A percentile compares a stretch with the other conserved stretches of the same genome.
These are phyloP conservation scores for Gallinago paraguaiae DNA, from an alignment of 2,113 vertebrate genomes.

Conservation along the genomic window DNA sequence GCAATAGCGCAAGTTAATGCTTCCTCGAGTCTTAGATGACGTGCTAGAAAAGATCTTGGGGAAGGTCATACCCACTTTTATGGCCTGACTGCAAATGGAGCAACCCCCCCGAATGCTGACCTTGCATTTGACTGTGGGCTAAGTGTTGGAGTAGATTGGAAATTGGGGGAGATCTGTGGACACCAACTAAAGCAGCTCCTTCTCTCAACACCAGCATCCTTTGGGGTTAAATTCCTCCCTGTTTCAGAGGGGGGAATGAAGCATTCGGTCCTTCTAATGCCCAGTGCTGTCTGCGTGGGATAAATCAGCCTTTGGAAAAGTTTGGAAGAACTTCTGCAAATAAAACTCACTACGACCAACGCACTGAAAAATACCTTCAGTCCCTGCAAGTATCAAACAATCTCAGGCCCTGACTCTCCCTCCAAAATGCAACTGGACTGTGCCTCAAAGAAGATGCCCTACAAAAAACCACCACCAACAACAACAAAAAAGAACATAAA, in stretches of 20 bases:
- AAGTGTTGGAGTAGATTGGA: not conserved
- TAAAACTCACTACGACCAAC: not conserved
- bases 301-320: slow-evolving; percentile 2
- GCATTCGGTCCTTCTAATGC: not conserved
- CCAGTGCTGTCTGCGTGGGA: not conserved
- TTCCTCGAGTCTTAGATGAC: slow-evolving; percentile 14
- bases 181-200: not conserved
- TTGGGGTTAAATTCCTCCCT: not conserved
- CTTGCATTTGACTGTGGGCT: slow-evolving; percentile 10
- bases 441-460: not conserved
- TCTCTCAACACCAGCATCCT: not conserved
- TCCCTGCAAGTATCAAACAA: not conserved
- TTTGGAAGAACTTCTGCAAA: slow-evolving; percentile 9
- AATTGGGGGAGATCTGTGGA: not conserved
- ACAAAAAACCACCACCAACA: not conserved
- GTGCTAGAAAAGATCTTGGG: slow-evolving; percentile 3
- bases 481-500: not conserved
- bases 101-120: not conserved
- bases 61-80: slow-evolving; percentile 26
- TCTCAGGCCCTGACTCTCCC: not conserved
- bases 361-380: not conserved
- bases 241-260: not conserved
- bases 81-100: not conserved
- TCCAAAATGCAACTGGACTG: slow-evolving; percentile 5
- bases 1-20: slow-evolving; percentile 36